Evolutionary conservation across 2,113 vertebrate genomes (phyloP), one percentile per base, ranked within the genome.

Genomic region (Trichechus manatus): DNA sequence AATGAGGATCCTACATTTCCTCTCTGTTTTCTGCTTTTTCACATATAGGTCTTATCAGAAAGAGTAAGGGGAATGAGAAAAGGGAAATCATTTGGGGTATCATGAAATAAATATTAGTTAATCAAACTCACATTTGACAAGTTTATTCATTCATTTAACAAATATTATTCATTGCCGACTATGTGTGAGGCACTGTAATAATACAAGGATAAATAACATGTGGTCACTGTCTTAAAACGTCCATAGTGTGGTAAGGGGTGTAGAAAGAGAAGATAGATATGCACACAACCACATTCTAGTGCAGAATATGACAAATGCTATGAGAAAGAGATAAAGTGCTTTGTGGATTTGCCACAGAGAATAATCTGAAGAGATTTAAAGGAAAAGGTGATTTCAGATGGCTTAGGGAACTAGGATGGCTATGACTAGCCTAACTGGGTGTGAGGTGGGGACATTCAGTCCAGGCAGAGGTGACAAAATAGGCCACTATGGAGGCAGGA

Each of bases 121-220:
- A 96, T 93, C 87, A 92, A 50, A 90, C 29, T 91, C 72, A 80
- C 72, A 93, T 95, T 93, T 93, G 68, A 77, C 29, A 89, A 31
- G 93, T 39, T 83, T 14, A 77, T 82, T 85, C 63, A 93, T 83
- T 92, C 2, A 1, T 91, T 88, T 75, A 78, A 20, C 81, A 96
- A 74, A n/a, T 79, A n/a, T 13, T 20, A 50, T 61, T 59, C 74
- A 25, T 1, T 81, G 64, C 36, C 50, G 81, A n/a, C 93, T 86
- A 11, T 72, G 42, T 91, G 33, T 92, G 56, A 91, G 50, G 64
- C 47, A 44, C 9, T 84, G 8, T 31, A 74, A 64, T 72, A 79
- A 42, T 63, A 29, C 17, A 56, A 47, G 80, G 22, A 42, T 63
- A 91, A 88, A 68, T 63, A 86, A 42, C n/a, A 66, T 44, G 56